Conservation (phyloP, 2,888 invertebrate genomes). For the Dione juno region DNA sequence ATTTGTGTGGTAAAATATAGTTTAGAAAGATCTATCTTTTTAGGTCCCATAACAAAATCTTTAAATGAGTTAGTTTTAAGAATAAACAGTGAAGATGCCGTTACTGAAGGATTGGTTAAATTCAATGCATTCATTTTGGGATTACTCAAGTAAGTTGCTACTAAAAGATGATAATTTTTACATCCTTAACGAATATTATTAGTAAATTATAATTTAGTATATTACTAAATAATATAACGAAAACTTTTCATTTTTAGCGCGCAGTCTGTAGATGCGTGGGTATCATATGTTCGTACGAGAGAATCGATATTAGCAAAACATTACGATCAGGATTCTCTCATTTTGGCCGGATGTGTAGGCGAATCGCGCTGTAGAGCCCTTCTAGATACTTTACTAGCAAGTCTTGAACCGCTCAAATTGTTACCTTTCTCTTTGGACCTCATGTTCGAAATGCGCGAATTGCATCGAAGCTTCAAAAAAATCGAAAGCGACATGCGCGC, state of each 20-base stretch:
- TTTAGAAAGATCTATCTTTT: constrained; percentile 34
- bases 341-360: constrained; percentile 85
- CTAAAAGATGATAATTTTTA: background rate
- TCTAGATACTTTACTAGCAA: constrained; percentile 89
- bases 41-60: constrained; percentile 91
- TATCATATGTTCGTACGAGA: constrained; percentile 92
- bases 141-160: constrained; percentile 88
- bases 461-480: constrained; percentile 89
- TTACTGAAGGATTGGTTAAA: constrained; percentile 92
- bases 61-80: constrained; percentile 92
- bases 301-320: constrained; percentile 92
- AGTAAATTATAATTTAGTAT: background rate
- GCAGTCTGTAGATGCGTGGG: constrained; percentile 95
- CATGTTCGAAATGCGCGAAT: constrained; percentile 89
- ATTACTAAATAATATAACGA: background rate
- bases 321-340: constrained; percentile 89
- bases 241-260: constrained; percentile 80
- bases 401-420: constrained; percentile 90
- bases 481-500: constrained; percentile 84
- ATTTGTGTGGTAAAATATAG: background rate
- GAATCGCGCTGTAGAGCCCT: constrained; percentile 83
- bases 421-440: constrained; percentile 92
- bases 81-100: constrained; percentile 91
- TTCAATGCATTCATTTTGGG: constrained; percentile 95
- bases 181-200: background rate